These are phyloP conservation scores for Bradypodion pumilum DNA, from an alignment of 2,797 vertebrate species.

Conservation along the genomic window DNA sequence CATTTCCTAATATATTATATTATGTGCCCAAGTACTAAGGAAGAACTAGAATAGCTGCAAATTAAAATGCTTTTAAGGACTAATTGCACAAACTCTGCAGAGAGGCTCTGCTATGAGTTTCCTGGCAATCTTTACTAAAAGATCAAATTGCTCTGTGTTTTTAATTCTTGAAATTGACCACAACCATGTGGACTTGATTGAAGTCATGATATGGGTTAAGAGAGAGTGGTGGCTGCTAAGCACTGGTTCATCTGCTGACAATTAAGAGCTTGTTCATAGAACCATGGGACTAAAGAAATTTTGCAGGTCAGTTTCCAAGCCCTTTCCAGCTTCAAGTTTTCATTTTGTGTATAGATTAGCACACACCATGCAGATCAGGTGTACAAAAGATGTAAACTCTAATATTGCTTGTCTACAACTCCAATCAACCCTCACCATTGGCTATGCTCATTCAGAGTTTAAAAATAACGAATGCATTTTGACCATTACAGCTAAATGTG, in stretches of 20 bases:
- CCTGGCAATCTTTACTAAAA: conserved; percentile 18
- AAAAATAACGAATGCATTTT: too few relatives aligned
- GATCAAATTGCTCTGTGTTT: not conserved
- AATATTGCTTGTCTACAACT: not conserved
- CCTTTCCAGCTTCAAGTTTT: not conserved
- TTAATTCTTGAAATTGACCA: not conserved
- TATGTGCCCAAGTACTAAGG: not conserved
- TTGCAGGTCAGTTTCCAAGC: not conserved
- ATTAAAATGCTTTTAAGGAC: conserved; percentile 41
- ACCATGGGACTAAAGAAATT: not conserved
- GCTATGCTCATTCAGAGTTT: not conserved
- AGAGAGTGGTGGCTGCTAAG: not conserved
- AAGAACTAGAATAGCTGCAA: conserved; percentile 8
- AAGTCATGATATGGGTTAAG: accelerated
- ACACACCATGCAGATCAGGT: not conserved
- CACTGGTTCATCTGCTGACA: not conserved
- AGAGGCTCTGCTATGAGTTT: conserved; percentile 8
- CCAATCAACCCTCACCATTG: not conserved
- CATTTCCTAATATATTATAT: conserved; percentile 32
- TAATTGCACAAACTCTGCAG: conserved; percentile 35
- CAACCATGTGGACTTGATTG: not conserved
- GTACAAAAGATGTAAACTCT: not conserved
- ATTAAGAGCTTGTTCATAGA: not conserved
- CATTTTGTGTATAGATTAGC: not conserved
- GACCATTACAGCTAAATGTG: too few relatives aligned